Percentiles rank a stretch among this genome's conserved stretches.
Evolutionary conservation across 2,113 vertebrate species (phyloP).

Genomic region (Ranitomeya variabilis): DNA sequence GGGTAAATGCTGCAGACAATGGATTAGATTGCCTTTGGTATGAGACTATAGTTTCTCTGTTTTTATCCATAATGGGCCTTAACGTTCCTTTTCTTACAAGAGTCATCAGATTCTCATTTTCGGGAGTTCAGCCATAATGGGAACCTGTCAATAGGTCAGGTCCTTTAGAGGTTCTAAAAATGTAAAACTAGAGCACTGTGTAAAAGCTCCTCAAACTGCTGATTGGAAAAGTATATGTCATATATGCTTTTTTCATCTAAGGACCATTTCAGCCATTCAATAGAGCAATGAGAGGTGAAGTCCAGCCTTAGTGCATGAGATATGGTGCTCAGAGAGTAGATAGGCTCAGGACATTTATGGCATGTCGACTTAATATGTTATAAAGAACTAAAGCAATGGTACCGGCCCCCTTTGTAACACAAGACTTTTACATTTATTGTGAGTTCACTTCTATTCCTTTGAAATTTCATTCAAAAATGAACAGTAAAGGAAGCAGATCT

Average conservation of each 20-base stretch:
- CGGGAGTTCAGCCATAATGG: too few relatives aligned
- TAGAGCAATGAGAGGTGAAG: background rate
- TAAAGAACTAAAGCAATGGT: too few relatives aligned
- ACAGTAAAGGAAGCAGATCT: background rate
- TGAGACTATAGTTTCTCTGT: background rate
- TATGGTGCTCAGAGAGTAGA: too few relatives aligned
- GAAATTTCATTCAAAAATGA: background rate
- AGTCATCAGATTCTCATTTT: background rate
- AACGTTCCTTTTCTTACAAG: background rate
- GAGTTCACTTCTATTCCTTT: background rate
- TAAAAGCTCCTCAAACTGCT: background rate
- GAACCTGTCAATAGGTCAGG: background rate
- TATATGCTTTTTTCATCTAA: background rate
- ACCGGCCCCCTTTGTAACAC: too few relatives aligned
- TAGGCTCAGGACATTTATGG: too few relatives aligned
- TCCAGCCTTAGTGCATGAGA: background rate
- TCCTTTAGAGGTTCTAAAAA: background rate
- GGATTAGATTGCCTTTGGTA: background rate
- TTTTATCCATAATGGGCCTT: background rate
- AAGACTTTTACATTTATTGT: background rate
- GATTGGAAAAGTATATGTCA: background rate
- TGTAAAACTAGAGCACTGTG: background rate
- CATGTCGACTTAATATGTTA: too few relatives aligned
- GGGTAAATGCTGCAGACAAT: background rate
- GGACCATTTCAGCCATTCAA: background rate